Evolutionary conservation across 2,797 vertebrate species (phyloP).

Genomic region (Manis crassicaudata): DNA sequence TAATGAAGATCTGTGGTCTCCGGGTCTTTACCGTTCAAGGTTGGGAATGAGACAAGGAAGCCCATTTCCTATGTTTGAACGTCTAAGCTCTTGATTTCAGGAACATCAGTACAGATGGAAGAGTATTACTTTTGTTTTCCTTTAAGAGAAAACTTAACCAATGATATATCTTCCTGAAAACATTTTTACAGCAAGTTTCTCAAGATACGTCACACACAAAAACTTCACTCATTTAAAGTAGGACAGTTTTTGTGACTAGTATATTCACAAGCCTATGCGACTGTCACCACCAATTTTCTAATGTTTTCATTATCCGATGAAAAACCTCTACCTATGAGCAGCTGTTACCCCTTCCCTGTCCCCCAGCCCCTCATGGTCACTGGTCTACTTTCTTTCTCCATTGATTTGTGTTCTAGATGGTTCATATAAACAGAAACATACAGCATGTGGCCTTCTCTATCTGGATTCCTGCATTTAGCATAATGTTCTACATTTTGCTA

Average conservation of each 20-base stretch:
- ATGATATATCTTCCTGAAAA: not conserved
- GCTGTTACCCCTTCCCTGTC: not conserved
- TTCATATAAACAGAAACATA: not conserved
- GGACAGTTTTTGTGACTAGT: not conserved
- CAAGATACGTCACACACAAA: not conserved
- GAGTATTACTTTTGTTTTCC: not conserved
- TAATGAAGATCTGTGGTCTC: accelerated
- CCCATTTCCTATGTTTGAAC: not conserved
- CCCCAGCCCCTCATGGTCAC: too few relatives aligned
- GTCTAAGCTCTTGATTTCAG: not conserved
- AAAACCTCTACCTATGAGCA: accelerated
- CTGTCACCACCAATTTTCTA: accelerated
- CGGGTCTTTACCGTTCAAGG: not conserved
- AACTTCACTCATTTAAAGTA: not conserved
- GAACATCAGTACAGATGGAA: not conserved
- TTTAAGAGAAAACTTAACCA: not conserved
- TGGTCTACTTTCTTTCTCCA: not conserved
- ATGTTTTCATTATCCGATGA: not conserved
- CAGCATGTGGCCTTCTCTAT: not conserved
- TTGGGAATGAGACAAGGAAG: accelerated
- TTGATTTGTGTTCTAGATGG: not conserved
- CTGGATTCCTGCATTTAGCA: not conserved
- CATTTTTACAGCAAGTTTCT: not conserved
- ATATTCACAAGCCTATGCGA: not conserved
- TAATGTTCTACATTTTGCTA: accelerated